These are phyloP conservation scores for Guaruba guarouba DNA, from an alignment of 2,113 vertebrate genomes.

Conservation along the genomic window DNA sequence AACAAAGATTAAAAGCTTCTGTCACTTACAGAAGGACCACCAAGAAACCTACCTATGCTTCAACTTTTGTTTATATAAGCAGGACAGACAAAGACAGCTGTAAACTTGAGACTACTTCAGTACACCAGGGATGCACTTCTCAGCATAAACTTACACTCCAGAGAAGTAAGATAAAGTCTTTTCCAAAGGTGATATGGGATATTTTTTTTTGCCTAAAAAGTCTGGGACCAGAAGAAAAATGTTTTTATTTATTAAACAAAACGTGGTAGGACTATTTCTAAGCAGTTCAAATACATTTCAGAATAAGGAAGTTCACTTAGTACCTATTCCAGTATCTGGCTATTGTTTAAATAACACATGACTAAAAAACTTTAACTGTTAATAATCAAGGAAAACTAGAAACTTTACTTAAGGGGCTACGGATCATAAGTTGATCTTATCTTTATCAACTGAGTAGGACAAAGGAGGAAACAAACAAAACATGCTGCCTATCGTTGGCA, in stretches of 20 bases:
- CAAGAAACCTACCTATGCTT: background rate
- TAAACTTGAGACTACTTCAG: background rate
- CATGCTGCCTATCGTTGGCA: background rate
- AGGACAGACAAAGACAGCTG: background rate
- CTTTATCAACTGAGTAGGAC: background rate
- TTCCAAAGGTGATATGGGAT: background rate
- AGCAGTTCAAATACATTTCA: background rate
- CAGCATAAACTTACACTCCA: background rate
- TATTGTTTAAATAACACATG: background rate
- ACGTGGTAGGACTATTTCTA: background rate
- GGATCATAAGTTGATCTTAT: background rate
- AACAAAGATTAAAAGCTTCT: conserved; percentile 25
- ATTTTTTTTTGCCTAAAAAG: background rate
- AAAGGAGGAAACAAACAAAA: conserved; percentile 5
- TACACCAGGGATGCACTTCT: background rate
- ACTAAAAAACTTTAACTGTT: background rate
- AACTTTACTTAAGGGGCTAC: background rate
- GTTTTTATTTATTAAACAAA: background rate
- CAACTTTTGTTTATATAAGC: conserved; percentile 11
- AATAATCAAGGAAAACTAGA: background rate
- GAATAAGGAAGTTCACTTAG: background rate
- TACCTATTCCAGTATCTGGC: background rate
- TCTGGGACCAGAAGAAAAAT: background rate
- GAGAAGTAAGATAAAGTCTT: background rate
- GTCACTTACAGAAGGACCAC: conserved; percentile 3